These are phyloP conservation scores for Cryptosula pallasiana DNA, from an alignment of 2,888 invertebrate genomes.

Conservation along the genomic window DNA sequence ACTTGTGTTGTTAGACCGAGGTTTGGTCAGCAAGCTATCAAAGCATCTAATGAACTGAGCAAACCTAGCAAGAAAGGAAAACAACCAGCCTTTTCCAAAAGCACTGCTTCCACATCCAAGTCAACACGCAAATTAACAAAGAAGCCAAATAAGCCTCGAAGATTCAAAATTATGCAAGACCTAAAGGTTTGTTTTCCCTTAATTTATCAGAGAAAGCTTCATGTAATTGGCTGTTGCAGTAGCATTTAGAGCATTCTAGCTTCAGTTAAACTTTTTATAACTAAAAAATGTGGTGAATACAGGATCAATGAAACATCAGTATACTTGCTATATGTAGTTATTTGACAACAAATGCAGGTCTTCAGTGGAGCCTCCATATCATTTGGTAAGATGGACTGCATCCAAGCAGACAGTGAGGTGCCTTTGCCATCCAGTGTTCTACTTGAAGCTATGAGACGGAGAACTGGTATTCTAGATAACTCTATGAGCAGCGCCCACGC, in stretches of 20 bases:
- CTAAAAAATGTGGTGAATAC: too few species aligned
- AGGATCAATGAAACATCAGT: too few species aligned
- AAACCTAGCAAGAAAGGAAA: neutral
- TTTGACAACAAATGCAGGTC: too few species aligned
- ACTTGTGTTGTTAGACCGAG: too few species aligned
- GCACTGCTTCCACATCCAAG: neutral
- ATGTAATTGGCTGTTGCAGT: too few species aligned
- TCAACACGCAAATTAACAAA: neutral
- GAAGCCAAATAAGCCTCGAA: conserved; percentile 33
- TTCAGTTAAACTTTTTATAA: too few species aligned
- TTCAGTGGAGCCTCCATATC: conserved; percentile 8
- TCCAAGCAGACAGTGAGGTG: neutral
- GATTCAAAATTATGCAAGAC: conserved; percentile 33
- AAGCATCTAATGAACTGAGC: neutral
- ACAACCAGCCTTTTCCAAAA: neutral
- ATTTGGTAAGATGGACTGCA: conserved; percentile 22
- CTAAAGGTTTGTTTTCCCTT: neutral
- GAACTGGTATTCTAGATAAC: neutral
- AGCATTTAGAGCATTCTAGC: too few species aligned
- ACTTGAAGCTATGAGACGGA: neutral
- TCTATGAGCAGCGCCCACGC: neutral
- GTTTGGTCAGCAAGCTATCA: neutral
- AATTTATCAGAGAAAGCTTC: too few species aligned
- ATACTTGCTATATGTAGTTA: too few species aligned
- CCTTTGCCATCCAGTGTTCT: conserved; percentile 15